These are phyloP conservation scores for Ectropis crepuscularia DNA, from an alignment of 2,888 invertebrate genomes.

Conservation along the genomic window DNA sequence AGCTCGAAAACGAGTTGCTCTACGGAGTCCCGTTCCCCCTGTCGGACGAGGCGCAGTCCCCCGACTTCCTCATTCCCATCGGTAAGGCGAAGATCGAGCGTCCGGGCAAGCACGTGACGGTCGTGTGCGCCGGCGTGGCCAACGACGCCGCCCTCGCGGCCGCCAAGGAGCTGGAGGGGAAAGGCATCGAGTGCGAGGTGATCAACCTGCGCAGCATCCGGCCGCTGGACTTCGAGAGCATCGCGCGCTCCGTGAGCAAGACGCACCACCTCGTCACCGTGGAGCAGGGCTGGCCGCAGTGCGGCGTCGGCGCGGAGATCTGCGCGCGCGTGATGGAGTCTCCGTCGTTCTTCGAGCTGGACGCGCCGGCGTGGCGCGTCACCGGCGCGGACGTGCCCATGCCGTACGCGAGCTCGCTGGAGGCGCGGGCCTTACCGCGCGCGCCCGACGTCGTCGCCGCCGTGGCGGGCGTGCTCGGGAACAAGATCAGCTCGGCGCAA, in stretches of 20 bases:
- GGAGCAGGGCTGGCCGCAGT: constrained; percentile 98
- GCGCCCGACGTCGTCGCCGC: constrained; percentile 91
- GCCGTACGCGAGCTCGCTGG: constrained; percentile 97
- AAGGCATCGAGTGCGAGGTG: constrained; percentile 95
- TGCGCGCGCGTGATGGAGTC: constrained; percentile 97
- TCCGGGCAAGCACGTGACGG: constrained; percentile 93
- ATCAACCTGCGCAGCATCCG: constrained; percentile 97
- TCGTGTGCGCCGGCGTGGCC: constrained; percentile 95
- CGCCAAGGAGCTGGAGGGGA: constrained; percentile 93
- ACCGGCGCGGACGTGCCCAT: constrained; percentile 98
- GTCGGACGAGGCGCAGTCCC: constrained; percentile 93
- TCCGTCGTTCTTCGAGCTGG: constrained; percentile 96
- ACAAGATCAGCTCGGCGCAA: constrained; percentile 59
- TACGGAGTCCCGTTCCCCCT: constrained; percentile 96
- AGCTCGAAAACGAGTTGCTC: constrained; percentile 97
- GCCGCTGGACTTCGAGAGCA: constrained; percentile 93
- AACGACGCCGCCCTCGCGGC: constrained; percentile 94
- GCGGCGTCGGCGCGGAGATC: constrained; percentile 97
- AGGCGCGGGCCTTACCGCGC: constrained; percentile 90
- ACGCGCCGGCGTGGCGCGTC: constrained; percentile 96
- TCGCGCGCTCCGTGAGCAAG: constrained; percentile 94
- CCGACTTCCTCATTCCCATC: constrained; percentile 96
- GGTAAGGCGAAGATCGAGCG: constrained; percentile 96
- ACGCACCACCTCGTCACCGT: constrained; percentile 98
- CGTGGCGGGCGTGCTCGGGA: constrained; percentile 91